Percentiles rank a stretch among this genome's conserved stretches.
Conservation (phyloP, 2,113 vertebrate genomes). For the Fulica atra region DNA sequence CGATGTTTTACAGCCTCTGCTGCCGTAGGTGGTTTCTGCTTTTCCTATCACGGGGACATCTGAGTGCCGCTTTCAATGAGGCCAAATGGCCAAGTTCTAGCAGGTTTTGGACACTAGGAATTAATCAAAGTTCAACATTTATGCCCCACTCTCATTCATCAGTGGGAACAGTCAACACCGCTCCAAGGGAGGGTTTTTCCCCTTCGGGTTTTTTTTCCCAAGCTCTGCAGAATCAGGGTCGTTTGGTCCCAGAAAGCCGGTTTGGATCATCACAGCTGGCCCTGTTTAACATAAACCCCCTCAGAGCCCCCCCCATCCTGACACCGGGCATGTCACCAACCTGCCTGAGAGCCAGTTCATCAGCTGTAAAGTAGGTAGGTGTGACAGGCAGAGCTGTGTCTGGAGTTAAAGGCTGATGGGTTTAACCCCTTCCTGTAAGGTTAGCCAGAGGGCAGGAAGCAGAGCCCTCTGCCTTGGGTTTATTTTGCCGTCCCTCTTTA, state of each 20-base stretch:
- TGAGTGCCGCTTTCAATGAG: constrained; percentile 1
- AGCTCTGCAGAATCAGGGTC: neutral
- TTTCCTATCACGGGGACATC: constrained; percentile 25
- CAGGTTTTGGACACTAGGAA: constrained; percentile 31
- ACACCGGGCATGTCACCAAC: neutral
- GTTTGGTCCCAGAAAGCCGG: neutral
- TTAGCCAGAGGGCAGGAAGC: neutral
- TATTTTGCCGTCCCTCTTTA: neutral
- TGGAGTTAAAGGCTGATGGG: neutral
- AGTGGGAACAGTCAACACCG: neutral
- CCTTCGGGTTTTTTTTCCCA: neutral
- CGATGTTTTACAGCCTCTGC: constrained; percentile 35
- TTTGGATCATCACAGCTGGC: constrained; percentile 3
- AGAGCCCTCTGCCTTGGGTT: neutral
- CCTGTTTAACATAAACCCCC: constrained; percentile 19
- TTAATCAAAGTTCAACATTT: constrained; percentile 60
- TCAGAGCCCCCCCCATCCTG: neutral
- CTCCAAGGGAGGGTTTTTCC: neutral
- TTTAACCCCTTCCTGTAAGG: constrained; percentile 25
- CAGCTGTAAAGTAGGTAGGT: neutral
- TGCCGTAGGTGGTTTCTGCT: constrained; percentile 39
- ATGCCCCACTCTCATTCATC: neutral
- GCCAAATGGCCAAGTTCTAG: constrained; percentile 66
- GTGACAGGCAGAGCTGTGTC: neutral
- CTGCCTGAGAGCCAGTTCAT: neutral